A percentile compares a stretch with the other conserved stretches of the same genome.
Conservation (phyloP, 2,888 invertebrate species). For the Cistogaster globosa region DNA sequence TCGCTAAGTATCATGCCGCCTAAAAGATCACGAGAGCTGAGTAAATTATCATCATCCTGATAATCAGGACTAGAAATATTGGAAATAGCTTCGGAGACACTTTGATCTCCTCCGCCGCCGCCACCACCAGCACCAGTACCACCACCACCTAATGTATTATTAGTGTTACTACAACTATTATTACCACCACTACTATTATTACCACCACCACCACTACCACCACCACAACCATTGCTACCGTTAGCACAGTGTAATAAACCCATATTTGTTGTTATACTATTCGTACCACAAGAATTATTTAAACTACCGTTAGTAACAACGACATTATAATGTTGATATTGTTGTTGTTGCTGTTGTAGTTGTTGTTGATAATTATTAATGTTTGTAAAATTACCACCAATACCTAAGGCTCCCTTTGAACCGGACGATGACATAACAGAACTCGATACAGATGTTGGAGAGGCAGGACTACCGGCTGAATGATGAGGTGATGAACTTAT, state of each 20-base stretch:
- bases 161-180: conserved; percentile 65
- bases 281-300: conserved; percentile 76
- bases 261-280: conserved; percentile 72
- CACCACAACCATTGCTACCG: conserved; percentile 71
- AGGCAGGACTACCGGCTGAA: conserved; percentile 88
- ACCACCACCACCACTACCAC: conserved; percentile 71
- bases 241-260: conserved; percentile 80
- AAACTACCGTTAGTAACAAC: conserved; percentile 74
- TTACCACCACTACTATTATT: conserved; percentile 71
- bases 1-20: conserved; percentile 93
- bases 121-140: conserved; percentile 67
- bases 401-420: conserved; percentile 85
- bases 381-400: conserved; percentile 72
- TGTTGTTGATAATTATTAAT: conserved; percentile 67
- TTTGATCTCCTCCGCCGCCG: conserved; percentile 87
- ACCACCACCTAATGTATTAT: conserved; percentile 70
- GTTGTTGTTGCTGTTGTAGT: conserved; percentile 72
- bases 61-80: conserved; percentile 96
- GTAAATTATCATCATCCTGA: conserved; percentile 92
- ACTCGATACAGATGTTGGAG: conserved; percentile 94
- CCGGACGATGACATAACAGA: conserved; percentile 92
- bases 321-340: conserved; percentile 71
- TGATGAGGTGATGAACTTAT: conserved; percentile 84
- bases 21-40: conserved; percentile 89
- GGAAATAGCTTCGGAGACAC: conserved; percentile 93